Conservation (phyloP, 2,113 vertebrate species). For the Verasper variegatus region DNA sequence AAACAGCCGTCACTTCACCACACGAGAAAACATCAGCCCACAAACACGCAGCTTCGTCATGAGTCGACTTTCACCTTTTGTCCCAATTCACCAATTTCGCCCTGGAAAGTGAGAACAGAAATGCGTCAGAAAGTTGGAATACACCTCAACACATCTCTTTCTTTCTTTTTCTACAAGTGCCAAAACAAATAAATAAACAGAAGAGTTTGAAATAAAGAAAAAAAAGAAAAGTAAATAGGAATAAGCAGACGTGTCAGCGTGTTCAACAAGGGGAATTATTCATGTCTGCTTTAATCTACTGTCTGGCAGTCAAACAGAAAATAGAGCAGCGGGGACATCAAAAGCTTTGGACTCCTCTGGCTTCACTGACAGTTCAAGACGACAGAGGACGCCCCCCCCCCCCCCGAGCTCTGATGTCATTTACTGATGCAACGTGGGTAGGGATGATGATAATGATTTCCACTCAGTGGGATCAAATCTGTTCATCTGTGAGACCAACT, state of each 20-base stretch:
- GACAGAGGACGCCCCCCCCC: constrained; percentile 25
- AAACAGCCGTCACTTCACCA: constrained; percentile 6
- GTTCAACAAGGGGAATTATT: constrained; percentile 74
- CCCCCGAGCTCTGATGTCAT: constrained; percentile 63
- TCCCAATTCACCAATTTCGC: constrained; percentile 87
- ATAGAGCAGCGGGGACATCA: constrained; percentile 75
- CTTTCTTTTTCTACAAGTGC: neutral
- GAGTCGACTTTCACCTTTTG: constrained; percentile 86
- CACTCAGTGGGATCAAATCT: neutral
- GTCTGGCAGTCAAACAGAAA: constrained; percentile 61
- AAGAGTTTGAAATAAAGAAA: constrained; percentile 44
- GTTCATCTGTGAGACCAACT: no score
- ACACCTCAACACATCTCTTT: constrained; percentile 7
- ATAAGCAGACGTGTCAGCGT: constrained; percentile 43
- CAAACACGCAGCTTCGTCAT: neutral
- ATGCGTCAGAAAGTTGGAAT: constrained; percentile 7
- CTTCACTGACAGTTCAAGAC: constrained; percentile 23
- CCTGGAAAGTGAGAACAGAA: constrained; percentile 68
- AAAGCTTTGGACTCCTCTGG: constrained; percentile 59
- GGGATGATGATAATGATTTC: constrained; percentile 2
- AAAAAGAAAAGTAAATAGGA: neutral
- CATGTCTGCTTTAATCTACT: constrained; percentile 69
- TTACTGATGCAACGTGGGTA: constrained; percentile 51
- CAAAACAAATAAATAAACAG: constrained; percentile 46
- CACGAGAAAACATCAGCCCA: neutral